These are phyloP conservation scores for Sinotaia quadrata DNA, from an alignment of 2,888 invertebrate species.

Conservation along the genomic window DNA sequence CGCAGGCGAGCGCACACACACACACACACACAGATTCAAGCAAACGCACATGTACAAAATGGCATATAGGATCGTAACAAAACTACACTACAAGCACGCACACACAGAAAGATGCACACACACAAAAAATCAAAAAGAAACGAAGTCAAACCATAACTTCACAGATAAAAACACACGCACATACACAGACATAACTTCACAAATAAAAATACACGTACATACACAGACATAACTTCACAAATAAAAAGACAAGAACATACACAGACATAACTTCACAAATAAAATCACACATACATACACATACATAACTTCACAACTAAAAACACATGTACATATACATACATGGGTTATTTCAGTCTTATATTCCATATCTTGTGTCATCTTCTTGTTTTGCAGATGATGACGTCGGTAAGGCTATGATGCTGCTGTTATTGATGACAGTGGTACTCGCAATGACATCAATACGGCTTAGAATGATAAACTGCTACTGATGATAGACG, in stretches of 20 bases:
- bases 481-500: too few species aligned
- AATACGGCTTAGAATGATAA: too few species aligned
- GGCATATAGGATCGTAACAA: conserved; percentile 1
- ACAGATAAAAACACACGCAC: not conserved
- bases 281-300: conserved; percentile 7
- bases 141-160: not conserved
- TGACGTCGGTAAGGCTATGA: too few species aligned
- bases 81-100: conserved; percentile 7
- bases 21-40: conserved; percentile 7
- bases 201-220: too few species aligned
- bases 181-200: not conserved
- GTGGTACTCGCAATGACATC: too few species aligned
- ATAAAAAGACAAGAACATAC: not conserved
- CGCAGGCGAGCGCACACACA: not conserved
- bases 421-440: too few species aligned
- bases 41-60: conserved; percentile 6
- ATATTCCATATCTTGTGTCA: too few species aligned
- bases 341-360: too few species aligned
- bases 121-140: not conserved
- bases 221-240: not conserved
- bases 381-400: too few species aligned
- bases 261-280: not conserved
- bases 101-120: conserved; percentile 7
- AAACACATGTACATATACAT: not conserved
- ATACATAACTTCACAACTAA: not conserved